Evolutionary conservation across 1,140 invertebrate genomes (phyloP).

Genomic region (Micrasema minimum): DNA sequence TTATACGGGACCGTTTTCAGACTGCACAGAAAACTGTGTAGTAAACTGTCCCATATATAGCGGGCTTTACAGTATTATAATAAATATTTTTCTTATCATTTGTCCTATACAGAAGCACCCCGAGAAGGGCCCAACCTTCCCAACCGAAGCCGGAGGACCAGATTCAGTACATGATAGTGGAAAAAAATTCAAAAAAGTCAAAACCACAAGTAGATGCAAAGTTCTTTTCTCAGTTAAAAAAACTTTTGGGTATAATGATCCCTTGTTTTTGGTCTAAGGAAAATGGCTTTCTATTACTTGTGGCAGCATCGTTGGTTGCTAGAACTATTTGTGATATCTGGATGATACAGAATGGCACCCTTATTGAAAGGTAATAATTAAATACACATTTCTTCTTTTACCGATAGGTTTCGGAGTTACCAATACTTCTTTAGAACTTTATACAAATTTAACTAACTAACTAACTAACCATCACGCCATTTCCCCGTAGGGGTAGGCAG

Average conservation of each 20-base stretch:
- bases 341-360: conserved; percentile 94
- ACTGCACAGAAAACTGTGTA: too few species aligned
- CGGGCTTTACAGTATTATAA: too few species aligned
- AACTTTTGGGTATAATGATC: conserved; percentile 85
- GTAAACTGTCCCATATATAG: too few species aligned
- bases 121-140: background rate
- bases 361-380: conserved; percentile 81
- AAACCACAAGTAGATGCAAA: conserved; percentile 88
- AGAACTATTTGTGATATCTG: conserved; percentile 96
- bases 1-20: too few species aligned
- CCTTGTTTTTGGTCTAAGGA: conserved; percentile 82
- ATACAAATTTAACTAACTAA: too few species aligned
- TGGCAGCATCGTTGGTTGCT: conserved; percentile 84
- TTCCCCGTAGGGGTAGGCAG: too few species aligned
- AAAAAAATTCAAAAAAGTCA: conserved; percentile 72
- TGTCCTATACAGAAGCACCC: too few species aligned
- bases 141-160: conserved; percentile 68
- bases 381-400: too few species aligned
- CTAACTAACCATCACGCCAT: too few species aligned
- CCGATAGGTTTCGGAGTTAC: too few species aligned
- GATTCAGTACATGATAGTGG: conserved; percentile 81
- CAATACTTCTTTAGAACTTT: too few species aligned
- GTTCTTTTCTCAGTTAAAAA: conserved; percentile 83
- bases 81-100: too few species aligned
- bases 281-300: conserved; percentile 81